These are phyloP conservation scores for Ornithoptera priamus DNA, from an alignment of 2,888 invertebrate species.

Conservation along the genomic window DNA sequence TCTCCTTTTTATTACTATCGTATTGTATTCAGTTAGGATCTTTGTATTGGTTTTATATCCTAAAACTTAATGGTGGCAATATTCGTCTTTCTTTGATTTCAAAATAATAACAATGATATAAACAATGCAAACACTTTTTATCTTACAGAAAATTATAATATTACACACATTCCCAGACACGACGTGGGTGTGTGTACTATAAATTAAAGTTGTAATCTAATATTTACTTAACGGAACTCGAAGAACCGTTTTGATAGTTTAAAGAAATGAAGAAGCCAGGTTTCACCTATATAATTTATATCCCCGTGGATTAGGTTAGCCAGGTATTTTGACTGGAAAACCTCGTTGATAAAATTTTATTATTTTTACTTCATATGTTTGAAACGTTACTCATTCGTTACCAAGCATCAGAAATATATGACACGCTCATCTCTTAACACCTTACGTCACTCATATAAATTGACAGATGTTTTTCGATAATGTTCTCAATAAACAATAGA, in stretches of 20 bases:
- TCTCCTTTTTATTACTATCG: background rate
- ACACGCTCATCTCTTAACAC: background rate
- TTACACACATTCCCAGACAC: background rate
- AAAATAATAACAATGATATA: background rate
- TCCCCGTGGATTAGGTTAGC: conserved; percentile 16
- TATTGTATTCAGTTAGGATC: background rate
- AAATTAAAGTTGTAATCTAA: conserved; percentile 24
- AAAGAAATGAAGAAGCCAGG: conserved; percentile 24
- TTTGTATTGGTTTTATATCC: too few relatives aligned
- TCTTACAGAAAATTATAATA: background rate
- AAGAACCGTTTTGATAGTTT: conserved; percentile 28
- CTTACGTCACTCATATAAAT: too few relatives aligned
- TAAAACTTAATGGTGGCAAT: too few relatives aligned
- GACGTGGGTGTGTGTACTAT: conserved; percentile 16
- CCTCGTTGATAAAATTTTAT: background rate
- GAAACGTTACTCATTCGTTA: background rate
- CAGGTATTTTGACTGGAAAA: background rate
- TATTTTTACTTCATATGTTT: background rate
- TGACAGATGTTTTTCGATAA: too few relatives aligned
- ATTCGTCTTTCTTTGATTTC: background rate
- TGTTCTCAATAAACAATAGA: background rate
- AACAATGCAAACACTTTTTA: background rate
- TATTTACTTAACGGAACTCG: conserved; percentile 26
- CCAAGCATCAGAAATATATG: background rate
- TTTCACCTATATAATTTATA: conserved; percentile 21